phyloP scores from a whole-genome alignment of 2,113 vertebrate species.

The Nerophis ophidion region DNA sequence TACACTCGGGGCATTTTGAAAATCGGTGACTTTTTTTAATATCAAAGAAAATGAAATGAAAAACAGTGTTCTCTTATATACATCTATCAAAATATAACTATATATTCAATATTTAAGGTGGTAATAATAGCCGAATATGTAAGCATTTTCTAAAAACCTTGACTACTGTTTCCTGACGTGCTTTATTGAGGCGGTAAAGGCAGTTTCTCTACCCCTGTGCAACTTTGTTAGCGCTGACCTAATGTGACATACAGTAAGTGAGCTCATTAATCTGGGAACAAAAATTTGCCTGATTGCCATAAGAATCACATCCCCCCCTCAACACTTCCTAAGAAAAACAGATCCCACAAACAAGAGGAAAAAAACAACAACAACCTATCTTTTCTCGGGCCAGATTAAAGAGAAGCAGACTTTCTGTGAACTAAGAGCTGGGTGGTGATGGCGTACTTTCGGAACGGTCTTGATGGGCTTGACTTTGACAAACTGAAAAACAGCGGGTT shows the following conservation, averaged over 20 bases:
- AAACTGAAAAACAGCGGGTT: no score
- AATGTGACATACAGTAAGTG: constrained; percentile 41
- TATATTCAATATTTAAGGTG: constrained; percentile 82
- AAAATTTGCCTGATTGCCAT: constrained; percentile 55
- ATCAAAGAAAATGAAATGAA: constrained; percentile 75
- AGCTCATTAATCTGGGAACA: constrained; percentile 50
- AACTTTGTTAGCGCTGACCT: constrained; percentile 60
- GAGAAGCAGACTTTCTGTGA: constrained; percentile 59
- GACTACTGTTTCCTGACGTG: constrained; percentile 78
- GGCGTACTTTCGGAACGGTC: constrained; percentile 53
- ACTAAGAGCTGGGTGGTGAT: constrained; percentile 52
- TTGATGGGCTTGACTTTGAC: constrained; percentile 24
- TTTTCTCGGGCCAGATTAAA: constrained; percentile 44
- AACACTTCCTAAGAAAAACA: constrained; percentile 47
- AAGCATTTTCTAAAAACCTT: constrained; percentile 82
- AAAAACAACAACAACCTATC: constrained; percentile 36
- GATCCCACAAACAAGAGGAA: constrained; percentile 49
- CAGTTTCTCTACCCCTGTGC: constrained; percentile 61
- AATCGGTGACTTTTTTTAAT: constrained; percentile 76
- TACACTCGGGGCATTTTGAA: constrained; percentile 79
- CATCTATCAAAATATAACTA: constrained; percentile 79
- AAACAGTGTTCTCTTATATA: constrained; percentile 81
- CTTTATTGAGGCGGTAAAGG: constrained; percentile 65
- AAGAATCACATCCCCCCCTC: constrained; percentile 39
- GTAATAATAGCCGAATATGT: constrained; percentile 81